Percentiles rank a stretch among this genome's conserved stretches.
Conservation (phyloP, 2,797 vertebrate species). For the Mus spretus region DNA sequence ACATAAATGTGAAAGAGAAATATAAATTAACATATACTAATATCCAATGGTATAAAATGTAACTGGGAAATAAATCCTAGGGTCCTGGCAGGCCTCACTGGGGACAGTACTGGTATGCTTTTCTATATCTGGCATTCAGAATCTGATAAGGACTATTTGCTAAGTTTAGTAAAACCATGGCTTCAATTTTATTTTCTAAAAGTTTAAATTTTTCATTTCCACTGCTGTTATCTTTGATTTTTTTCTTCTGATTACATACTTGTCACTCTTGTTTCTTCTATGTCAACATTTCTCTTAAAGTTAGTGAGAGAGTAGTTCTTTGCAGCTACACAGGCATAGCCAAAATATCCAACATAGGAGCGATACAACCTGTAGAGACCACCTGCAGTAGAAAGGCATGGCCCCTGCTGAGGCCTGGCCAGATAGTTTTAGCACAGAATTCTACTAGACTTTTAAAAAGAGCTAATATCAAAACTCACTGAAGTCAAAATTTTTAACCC, state of each 20-base stretch:
- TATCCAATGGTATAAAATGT: slow-evolving; percentile 37
- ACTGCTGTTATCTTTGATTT: slow-evolving; percentile 16
- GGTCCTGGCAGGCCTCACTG: background rate
- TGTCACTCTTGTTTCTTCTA: slow-evolving; percentile 46
- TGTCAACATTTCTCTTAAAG: background rate
- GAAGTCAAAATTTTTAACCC: background rate
- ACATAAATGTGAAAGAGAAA: background rate
- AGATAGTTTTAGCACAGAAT: no score
- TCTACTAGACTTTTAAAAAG: no score
- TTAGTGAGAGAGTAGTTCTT: background rate
- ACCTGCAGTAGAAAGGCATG: background rate
- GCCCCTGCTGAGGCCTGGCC: no score
- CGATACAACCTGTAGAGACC: background rate
- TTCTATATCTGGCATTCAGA: slow-evolving; percentile 50
- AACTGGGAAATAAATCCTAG: background rate
- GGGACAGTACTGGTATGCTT: background rate
- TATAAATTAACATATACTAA: slow-evolving; percentile 54
- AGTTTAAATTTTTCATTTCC: slow-evolving; percentile 66
- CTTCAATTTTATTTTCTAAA: slow-evolving; percentile 52
- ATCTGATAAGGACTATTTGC: slow-evolving; percentile 66
- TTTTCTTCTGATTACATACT: background rate
- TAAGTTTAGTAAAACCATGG: slow-evolving; percentile 48
- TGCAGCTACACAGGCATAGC: background rate
- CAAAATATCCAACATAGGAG: background rate
- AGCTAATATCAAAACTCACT: no score